Percentiles rank a stretch among this genome's conserved stretches.
These are phyloP conservation scores for Takifugu rubripes DNA, from an alignment of 2,797 vertebrate genomes.

Conservation along the genomic window DNA sequence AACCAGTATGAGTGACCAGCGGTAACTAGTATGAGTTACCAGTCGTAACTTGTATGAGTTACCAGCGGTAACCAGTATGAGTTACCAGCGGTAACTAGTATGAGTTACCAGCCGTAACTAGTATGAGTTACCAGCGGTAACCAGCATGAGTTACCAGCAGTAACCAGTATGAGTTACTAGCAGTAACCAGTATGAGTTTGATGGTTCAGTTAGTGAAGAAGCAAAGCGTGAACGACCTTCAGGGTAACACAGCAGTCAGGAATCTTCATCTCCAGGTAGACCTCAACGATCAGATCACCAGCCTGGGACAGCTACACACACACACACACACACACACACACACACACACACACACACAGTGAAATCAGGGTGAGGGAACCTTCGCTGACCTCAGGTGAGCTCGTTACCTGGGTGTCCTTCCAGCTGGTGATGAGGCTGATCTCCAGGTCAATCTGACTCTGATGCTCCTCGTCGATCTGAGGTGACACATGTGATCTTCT, in stretches of 20 bases:
- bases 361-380: background rate
- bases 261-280: conserved; percentile 91
- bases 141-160: too few species aligned
- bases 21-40: too few species aligned
- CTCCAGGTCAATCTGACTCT: conserved; percentile 94
- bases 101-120: too few species aligned
- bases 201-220: too few species aligned
- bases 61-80: too few species aligned
- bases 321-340: background rate
- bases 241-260: conserved; percentile 91
- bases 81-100: too few species aligned
- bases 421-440: conserved; percentile 95
- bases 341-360: background rate
- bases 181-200: too few species aligned
- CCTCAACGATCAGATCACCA: conserved; percentile 94
- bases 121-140: too few species aligned
- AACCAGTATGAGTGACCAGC: too few species aligned
- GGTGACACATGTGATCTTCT: conserved; percentile 1
- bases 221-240: conserved; percentile 75
- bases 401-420: conserved; percentile 91
- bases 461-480: conserved; percentile 94
- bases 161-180: too few species aligned
- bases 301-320: conserved; percentile 88
- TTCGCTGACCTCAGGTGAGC: background rate
- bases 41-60: too few species aligned